Conservation (phyloP, 1,140 invertebrate species). For the Drosophila subobscura region DNA sequence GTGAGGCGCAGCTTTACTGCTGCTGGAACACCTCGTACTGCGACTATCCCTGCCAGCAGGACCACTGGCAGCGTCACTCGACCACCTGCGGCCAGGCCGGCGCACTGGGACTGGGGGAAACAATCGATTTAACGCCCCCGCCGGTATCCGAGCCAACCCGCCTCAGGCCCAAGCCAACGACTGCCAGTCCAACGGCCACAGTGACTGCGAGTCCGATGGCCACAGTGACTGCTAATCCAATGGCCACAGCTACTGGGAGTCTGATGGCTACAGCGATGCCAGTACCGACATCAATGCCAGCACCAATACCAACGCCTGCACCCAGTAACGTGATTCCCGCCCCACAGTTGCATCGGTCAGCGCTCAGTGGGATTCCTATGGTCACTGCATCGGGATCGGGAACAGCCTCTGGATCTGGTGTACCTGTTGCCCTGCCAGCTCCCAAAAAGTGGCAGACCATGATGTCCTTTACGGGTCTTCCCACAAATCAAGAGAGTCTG, state of each 20-base stretch:
- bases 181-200: background rate
- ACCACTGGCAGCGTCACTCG: conserved; percentile 88
- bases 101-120: no score
- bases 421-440: background rate
- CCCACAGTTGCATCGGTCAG: conserved; percentile 17
- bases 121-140: background rate
- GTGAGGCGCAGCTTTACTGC: conserved; percentile 95
- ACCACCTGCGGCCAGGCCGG: conserved; percentile 61
- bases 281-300: no score
- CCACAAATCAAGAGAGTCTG: conserved; percentile 39
- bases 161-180: conserved; percentile 7
- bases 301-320: background rate
- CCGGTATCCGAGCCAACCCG: conserved; percentile 9
- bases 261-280: background rate
- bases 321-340: background rate
- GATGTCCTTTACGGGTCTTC: conserved; percentile 40
- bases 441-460: conserved; percentile 46
- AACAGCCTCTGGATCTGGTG: background rate
- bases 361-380: background rate
- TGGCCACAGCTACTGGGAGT: background rate
- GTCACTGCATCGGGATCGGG: background rate
- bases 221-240: background rate
- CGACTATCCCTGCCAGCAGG: conserved; percentile 91
- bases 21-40: conserved; percentile 98
- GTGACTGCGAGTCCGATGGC: background rate